A percentile compares a stretch with the other conserved stretches of the same genome.
Conservation (phyloP, 2,797 vertebrate genomes). For the Tarsius wallacei region DNA sequence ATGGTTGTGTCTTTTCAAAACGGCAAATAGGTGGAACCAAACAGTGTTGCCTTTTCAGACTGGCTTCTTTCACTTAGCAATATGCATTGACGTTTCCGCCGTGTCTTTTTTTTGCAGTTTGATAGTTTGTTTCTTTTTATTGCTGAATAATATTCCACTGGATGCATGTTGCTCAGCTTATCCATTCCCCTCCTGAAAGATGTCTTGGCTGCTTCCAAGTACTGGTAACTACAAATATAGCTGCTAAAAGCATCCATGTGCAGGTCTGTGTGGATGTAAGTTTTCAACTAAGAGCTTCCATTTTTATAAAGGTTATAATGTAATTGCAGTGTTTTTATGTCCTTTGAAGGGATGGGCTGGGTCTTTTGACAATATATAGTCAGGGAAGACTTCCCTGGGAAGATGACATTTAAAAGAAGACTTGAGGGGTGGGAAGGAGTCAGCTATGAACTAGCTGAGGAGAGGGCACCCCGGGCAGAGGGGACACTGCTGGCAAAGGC, state of each 20-base stretch:
- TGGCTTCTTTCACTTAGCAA: neutral
- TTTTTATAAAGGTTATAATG: slow-evolving; percentile 38
- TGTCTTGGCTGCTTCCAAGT: neutral
- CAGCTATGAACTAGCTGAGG: neutral
- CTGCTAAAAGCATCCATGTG: neutral
- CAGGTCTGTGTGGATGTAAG: neutral
- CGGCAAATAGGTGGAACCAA: neutral
- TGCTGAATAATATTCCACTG: neutral
- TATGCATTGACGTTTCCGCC: neutral
- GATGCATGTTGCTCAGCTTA: neutral
- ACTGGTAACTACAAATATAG: neutral
- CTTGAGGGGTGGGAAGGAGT: neutral
- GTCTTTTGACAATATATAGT: neutral
- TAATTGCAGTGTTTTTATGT: neutral
- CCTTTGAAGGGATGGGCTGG: neutral
- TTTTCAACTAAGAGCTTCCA: slow-evolving; percentile 36
- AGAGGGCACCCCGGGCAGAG: too few species aligned
- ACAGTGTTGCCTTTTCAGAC: neutral
- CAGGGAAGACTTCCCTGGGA: neutral
- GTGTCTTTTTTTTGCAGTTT: neutral
- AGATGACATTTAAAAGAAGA: slow-evolving; percentile 1
- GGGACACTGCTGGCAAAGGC: neutral
- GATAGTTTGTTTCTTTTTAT: neutral
- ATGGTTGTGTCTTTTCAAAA: neutral
- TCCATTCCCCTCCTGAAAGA: neutral